Conservation (phyloP, 2,113 vertebrate genomes). For the Saccopteryx leptura region DNA sequence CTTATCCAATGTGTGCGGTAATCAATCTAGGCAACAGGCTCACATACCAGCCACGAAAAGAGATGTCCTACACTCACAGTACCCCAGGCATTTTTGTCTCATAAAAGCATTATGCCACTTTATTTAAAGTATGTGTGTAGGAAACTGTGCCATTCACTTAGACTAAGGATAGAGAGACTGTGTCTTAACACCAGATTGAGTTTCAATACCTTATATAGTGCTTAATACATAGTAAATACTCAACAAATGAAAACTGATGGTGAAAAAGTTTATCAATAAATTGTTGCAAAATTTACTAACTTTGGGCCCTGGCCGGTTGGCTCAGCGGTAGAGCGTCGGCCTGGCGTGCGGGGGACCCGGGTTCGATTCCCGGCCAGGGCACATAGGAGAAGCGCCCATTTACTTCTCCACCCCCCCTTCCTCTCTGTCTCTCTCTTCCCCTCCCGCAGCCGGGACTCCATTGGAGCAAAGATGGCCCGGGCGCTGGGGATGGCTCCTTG, state of each 20-base stretch:
- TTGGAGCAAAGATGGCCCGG: too few relatives aligned
- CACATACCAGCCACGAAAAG: not conserved
- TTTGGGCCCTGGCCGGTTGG: too few relatives aligned
- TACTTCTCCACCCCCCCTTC: too few relatives aligned
- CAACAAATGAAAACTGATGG: constrained; percentile 38
- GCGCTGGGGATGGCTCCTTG: too few relatives aligned
- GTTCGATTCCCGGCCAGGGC: too few relatives aligned
- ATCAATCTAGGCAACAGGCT: not conserved
- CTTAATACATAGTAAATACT: not conserved
- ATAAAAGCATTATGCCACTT: not conserved
- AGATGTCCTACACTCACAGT: not conserved
- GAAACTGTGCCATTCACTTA: not conserved
- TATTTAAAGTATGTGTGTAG: not conserved
- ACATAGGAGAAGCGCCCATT: too few relatives aligned
- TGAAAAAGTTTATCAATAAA: not conserved
- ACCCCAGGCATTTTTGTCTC: not conserved
- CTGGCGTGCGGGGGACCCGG: too few relatives aligned
- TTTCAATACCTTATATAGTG: not conserved
- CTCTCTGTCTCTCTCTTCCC: too few relatives aligned
- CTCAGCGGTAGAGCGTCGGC: too few relatives aligned
- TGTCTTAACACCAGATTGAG: not conserved
- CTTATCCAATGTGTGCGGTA: not conserved
- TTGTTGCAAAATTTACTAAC: not conserved
- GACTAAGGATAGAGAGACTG: not conserved
- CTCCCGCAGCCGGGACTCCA: too few relatives aligned